phyloP scores from a whole-genome alignment of 2,888 invertebrate genomes.

The Cerceris rybyensis region DNA sequence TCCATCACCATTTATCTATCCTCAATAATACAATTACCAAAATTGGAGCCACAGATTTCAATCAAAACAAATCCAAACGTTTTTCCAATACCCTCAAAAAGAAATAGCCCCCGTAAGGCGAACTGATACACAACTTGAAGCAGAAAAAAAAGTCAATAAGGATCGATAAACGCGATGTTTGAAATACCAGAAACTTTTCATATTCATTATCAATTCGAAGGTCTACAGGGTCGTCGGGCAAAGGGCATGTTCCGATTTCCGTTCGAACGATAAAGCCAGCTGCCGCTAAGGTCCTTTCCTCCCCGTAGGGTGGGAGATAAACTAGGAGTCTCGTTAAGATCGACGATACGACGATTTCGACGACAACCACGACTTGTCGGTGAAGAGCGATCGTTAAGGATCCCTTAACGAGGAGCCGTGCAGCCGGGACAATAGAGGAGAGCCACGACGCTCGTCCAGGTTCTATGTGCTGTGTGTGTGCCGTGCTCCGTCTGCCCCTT shows the following conservation, averaged over 20 bases:
- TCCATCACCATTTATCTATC: too few species aligned
- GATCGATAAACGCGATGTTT: too few species aligned
- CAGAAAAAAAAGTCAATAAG: too few species aligned
- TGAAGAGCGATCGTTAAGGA: constrained; percentile 69
- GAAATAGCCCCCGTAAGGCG: too few species aligned
- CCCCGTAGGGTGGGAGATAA: constrained; percentile 46
- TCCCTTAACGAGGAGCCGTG: constrained; percentile 64
- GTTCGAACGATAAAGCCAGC: constrained; percentile 42
- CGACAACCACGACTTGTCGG: constrained; percentile 56
- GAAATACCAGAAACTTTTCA: too few species aligned
- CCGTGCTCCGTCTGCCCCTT: constrained; percentile 21
- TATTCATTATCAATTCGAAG: too few species aligned
- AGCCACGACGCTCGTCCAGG: constrained; percentile 47
- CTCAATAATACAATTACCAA: too few species aligned
- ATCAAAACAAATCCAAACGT: too few species aligned
- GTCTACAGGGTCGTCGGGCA: constrained; percentile 3
- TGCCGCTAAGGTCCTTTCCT: constrained; percentile 34
- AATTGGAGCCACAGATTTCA: too few species aligned
- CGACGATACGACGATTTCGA: constrained; percentile 66
- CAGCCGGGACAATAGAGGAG: constrained; percentile 60
- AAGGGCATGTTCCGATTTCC: constrained; percentile 14
- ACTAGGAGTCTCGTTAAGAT: constrained; percentile 65
- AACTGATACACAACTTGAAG: too few species aligned
- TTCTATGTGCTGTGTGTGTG: constrained; percentile 49
- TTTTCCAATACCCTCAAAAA: too few species aligned